A percentile compares a stretch with the other conserved stretches of the same genome.
These are phyloP conservation scores for Mimas tiliae DNA, from an alignment of 2,888 invertebrate genomes.

Conservation along the genomic window DNA sequence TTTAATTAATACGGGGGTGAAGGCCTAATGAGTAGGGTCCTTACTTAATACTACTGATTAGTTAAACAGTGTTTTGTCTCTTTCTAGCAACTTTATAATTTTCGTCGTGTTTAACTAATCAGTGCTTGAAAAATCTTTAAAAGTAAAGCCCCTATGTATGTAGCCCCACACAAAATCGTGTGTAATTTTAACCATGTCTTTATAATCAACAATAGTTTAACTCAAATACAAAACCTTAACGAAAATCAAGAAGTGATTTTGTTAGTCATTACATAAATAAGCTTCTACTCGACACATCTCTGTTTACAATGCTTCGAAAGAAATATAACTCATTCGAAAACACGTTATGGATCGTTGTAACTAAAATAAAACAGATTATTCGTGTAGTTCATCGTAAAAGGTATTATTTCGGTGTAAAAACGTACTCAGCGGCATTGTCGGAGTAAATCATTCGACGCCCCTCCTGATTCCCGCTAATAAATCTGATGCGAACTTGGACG, in stretches of 20 bases:
- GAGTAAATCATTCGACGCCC: conserved; percentile 52
- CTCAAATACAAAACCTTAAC: not conserved
- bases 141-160: too few relatives aligned
- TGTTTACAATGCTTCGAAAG: conserved; percentile 3
- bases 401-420: conserved; percentile 45
- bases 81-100: too few relatives aligned
- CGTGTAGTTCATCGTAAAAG: conserved; percentile 36
- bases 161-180: too few relatives aligned
- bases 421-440: conserved; percentile 35
- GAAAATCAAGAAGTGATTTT: not conserved
- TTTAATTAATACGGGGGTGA: too few relatives aligned
- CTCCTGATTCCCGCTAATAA: conserved; percentile 45
- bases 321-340: conserved; percentile 2
- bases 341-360: not conserved
- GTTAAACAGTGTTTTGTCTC: too few relatives aligned
- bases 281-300: not conserved
- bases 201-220: too few relatives aligned
- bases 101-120: too few relatives aligned
- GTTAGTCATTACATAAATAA: not conserved
- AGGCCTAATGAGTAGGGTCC: too few relatives aligned
- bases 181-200: too few relatives aligned
- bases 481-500: conserved; percentile 34
- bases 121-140: too few relatives aligned
- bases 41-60: too few relatives aligned
- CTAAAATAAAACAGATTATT: conserved; percentile 22